These are phyloP conservation scores for Turdus rufiventris DNA, from an alignment of 2,113 vertebrate species.

Conservation along the genomic window DNA sequence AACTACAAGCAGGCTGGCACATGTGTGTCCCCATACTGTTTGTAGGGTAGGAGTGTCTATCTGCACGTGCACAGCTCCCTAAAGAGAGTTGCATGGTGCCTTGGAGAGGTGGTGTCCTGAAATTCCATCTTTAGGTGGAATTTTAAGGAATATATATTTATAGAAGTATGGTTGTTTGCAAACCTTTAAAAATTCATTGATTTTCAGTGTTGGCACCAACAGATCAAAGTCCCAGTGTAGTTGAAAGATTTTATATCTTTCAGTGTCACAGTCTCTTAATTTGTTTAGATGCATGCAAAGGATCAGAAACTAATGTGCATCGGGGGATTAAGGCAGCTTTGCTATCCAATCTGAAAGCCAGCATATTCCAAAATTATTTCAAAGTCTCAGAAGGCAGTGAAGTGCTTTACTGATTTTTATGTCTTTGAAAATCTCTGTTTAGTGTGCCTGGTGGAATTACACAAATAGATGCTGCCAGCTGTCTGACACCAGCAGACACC, in stretches of 20 bases:
- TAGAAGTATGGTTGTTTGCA: background rate
- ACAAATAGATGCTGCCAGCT: slow-evolving; percentile 1
- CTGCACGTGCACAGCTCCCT: background rate
- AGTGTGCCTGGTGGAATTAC: slow-evolving; percentile 11
- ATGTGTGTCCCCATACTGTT: background rate
- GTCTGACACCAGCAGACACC: background rate
- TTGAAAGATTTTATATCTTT: slow-evolving; percentile 32
- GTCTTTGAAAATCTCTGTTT: slow-evolving; percentile 38
- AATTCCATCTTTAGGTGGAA: background rate
- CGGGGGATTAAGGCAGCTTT: slow-evolving; percentile 32
- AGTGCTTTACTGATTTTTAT: slow-evolving; percentile 53
- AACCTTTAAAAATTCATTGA: background rate
- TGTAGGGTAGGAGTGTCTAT: background rate
- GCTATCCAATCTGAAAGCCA: background rate
- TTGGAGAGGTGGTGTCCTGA: background rate
- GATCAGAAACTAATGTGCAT: background rate
- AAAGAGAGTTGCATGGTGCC: background rate
- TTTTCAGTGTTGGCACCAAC: background rate
- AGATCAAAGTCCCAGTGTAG: background rate
- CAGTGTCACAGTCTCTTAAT: background rate
- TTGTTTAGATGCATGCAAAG: slow-evolving; percentile 42
- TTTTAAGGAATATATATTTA: background rate
- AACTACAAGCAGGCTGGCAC: background rate
- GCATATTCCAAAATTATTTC: slow-evolving; percentile 11
- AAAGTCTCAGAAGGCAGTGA: slow-evolving; percentile 14